Evolutionary conservation across 2,888 invertebrate genomes (phyloP).

Genomic region (Protula sp.): DNA sequence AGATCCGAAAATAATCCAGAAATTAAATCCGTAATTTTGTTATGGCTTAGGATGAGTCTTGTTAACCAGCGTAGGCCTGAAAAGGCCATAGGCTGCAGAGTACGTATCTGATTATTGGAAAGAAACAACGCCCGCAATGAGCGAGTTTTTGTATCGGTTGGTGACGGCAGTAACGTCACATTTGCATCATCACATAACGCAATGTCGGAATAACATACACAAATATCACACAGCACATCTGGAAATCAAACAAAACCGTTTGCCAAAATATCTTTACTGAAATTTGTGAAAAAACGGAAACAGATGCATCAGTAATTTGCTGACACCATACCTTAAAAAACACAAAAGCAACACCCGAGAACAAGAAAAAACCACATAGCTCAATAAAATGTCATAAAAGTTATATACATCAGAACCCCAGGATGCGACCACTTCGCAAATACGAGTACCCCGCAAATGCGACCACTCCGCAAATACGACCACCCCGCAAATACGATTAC

Average conservation of each 20-base stretch:
- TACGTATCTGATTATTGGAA: neutral
- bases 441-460: too few species aligned
- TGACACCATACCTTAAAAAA: too few species aligned
- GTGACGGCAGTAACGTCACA: neutral
- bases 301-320: too few species aligned
- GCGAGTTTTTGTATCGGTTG: neutral
- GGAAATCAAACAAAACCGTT: neutral
- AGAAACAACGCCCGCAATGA: neutral
- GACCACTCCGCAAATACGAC: too few species aligned
- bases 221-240: constrained; percentile 1
- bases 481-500: too few species aligned
- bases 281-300: too few species aligned
- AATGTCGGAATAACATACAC: neutral
- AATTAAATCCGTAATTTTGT: constrained; percentile 9
- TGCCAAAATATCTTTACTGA: too few species aligned
- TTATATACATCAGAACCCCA: too few species aligned
- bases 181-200: neutral
- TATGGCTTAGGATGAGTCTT: constrained; percentile 11
- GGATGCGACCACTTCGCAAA: too few species aligned
- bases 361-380: neutral
- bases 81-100: neutral
- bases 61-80: constrained; percentile 11
- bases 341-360: too few species aligned
- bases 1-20: constrained; percentile 8
- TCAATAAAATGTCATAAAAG: neutral